Base-by-base conservation (phyloP, 2,888 invertebrate genomes). In the Cordilura impudica region DNA sequence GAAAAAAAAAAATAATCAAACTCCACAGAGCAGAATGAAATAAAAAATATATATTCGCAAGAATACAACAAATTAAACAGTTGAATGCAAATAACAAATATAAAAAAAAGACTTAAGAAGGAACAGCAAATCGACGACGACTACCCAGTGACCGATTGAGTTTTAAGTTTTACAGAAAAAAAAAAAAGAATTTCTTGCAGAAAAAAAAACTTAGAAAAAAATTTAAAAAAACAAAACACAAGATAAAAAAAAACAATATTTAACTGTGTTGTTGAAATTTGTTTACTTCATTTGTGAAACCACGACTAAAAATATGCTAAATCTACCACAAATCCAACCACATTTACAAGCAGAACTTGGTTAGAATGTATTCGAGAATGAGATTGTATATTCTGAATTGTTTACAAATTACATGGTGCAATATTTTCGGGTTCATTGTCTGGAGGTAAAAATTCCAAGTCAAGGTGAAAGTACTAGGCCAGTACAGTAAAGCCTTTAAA, bases 131-230 rank as follows among this genome's bases (percentile, higher is more conserved):
- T 56, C 12, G 26, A 53, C 19, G 16, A 35, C 47, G 26, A 56
- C 12, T 43, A 35, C 14, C 23, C 60, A 67, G 29, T 60, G 31
- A 67, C 47, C 53, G 39, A 60, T 35, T 53, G 53, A 74, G n/a
- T n/a, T n/a, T n/a, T n/a, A 67, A 60, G 23, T 21, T 16, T 39
- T 4, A 39, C 35, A 39, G n/a, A n/a, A n/a, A n/a, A n/a, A n/a
- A n/a, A 65, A 51, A 47, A 56, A 19, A 23, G 14, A 61, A 61
- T 14, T 47, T 19, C 47, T 31, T 10, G 56, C 10, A 8, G 10
- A 1, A 31, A 10, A 49, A 26, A 26, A 26, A 53, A 26, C 47
- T 56, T 47, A 18, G 1, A 63, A 31, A 63, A 21, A 51, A 39
- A 39, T n/a, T 14, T 39, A 39, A n/a, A 39, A n/a, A 39, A 2